phyloP scores from a whole-genome alignment of 2,113 vertebrate genomes.

The Apistogramma diplotaenia region DNA sequence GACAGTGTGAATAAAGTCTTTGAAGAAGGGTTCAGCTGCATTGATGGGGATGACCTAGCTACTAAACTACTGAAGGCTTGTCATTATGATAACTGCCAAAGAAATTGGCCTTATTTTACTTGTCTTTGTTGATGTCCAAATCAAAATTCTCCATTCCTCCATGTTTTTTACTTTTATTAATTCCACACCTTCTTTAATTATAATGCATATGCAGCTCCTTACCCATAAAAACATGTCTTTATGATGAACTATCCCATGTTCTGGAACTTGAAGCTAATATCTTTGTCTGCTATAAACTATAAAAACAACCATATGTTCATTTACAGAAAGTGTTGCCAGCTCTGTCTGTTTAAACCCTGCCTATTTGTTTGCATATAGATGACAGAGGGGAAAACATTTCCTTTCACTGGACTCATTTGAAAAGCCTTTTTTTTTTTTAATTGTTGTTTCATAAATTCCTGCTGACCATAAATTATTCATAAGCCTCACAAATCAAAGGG shows the following conservation, averaged over 20 bases:
- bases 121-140: neutral
- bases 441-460: neutral
- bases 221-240: neutral
- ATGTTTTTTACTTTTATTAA: neutral
- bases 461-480: neutral
- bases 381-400: neutral
- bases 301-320: neutral
- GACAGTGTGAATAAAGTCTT: neutral
- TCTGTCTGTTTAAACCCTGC: neutral
- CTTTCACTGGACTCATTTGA: neutral
- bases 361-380: neutral
- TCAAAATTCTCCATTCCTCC: neutral
- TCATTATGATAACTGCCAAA: neutral
- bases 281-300: neutral
- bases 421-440: neutral
- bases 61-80: neutral
- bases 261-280: neutral
- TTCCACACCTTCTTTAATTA: neutral
- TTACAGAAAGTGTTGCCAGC: neutral
- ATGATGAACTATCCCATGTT: neutral
- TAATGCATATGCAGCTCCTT: neutral
- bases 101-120: neutral
- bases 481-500: neutral
- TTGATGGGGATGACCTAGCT: conserved; percentile 4
- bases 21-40: neutral